A percentile compares a stretch with the other conserved stretches of the same genome.
Evolutionary conservation across 1,140 invertebrate species (phyloP).

Genomic region (Sitobion miscanthi): DNA sequence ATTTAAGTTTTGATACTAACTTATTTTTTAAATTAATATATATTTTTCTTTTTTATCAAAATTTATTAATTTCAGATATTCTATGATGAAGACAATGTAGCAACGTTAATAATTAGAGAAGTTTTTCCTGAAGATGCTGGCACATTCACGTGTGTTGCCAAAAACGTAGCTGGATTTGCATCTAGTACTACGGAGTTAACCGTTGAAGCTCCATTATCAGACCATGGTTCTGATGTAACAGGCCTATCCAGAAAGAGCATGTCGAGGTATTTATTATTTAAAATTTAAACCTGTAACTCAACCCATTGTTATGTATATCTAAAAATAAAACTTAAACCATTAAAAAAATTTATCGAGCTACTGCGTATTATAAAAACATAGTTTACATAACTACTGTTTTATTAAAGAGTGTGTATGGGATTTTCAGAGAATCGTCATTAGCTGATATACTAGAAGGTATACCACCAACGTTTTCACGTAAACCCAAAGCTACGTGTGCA

Average conservation of each 20-base stretch:
- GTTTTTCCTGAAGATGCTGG: conserved; percentile 97
- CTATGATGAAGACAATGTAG: conserved; percentile 69
- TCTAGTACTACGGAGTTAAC: conserved; percentile 88
- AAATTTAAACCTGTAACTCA: not conserved
- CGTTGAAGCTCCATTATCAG: conserved; percentile 84
- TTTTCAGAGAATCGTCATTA: conserved; percentile 80
- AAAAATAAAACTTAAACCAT: not conserved
- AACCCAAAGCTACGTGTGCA: conserved; percentile 83
- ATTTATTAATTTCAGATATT: conserved; percentile 74
- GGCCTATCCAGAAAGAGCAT: conserved; percentile 79
- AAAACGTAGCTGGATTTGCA: conserved; percentile 92
- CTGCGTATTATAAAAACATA: not conserved
- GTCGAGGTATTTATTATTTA: conserved; percentile 66
- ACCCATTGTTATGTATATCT: not conserved
- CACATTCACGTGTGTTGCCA: conserved; percentile 94
- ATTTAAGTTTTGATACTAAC: not conserved
- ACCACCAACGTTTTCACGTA: conserved; percentile 88
- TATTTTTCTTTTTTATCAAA: not conserved
- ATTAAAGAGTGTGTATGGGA: not conserved
- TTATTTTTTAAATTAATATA: not conserved
- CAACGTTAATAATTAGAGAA: conserved; percentile 67
- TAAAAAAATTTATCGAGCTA: not conserved
- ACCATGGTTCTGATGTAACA: conserved; percentile 85
- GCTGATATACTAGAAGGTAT: conserved; percentile 91
- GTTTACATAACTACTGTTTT: not conserved